A percentile compares a stretch with the other conserved stretches of the same genome.
Conservation (phyloP, 1,140 invertebrate species). For the Drosophila eugracilis region DNA sequence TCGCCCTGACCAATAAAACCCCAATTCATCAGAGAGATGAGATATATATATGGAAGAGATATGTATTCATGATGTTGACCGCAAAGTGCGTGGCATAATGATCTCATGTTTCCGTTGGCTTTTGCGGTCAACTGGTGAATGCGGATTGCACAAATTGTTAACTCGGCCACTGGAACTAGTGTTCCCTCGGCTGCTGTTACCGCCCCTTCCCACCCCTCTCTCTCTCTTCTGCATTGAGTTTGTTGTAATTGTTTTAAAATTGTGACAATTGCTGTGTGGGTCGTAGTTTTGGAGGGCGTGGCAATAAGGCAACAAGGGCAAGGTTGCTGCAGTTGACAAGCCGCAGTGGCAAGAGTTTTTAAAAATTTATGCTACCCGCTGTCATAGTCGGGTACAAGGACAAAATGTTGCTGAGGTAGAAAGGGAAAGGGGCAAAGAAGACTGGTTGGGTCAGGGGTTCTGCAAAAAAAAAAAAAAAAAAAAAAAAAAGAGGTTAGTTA, state of each 20-base stretch:
- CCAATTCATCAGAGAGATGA: slow-evolving; percentile 5
- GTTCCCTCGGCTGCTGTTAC: slow-evolving; percentile 1
- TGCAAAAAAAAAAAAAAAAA: too few species aligned
- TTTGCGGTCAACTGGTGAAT: slow-evolving; percentile 49
- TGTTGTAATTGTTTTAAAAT: slow-evolving; percentile 56
- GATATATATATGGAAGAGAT: slow-evolving; percentile 13
- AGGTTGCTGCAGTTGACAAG: slow-evolving; percentile 78
- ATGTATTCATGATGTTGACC: slow-evolving; percentile 38
- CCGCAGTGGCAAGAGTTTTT: slow-evolving; percentile 56
- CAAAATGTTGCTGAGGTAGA: slow-evolving; percentile 30
- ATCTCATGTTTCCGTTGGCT: slow-evolving; percentile 66
- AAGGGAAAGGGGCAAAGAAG: not conserved
- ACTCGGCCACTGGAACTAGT: slow-evolving; percentile 22
- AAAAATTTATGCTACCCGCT: slow-evolving; percentile 69
- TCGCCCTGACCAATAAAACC: slow-evolving; percentile 4
- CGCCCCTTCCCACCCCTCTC: too few species aligned
- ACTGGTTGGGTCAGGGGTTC: not conserved
- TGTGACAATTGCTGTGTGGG: slow-evolving; percentile 29
- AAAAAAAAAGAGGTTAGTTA: slow-evolving; percentile 66
- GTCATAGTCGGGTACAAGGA: slow-evolving; percentile 49
- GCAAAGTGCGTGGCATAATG: slow-evolving; percentile 70
- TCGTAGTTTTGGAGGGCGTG: slow-evolving; percentile 19
- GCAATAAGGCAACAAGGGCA: slow-evolving; percentile 74
- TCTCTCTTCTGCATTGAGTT: slow-evolving; percentile 25
- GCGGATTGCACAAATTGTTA: slow-evolving; percentile 46